These are phyloP conservation scores for Thereva nobilitata DNA, from an alignment of 2,888 invertebrate genomes.

Conservation along the genomic window DNA sequence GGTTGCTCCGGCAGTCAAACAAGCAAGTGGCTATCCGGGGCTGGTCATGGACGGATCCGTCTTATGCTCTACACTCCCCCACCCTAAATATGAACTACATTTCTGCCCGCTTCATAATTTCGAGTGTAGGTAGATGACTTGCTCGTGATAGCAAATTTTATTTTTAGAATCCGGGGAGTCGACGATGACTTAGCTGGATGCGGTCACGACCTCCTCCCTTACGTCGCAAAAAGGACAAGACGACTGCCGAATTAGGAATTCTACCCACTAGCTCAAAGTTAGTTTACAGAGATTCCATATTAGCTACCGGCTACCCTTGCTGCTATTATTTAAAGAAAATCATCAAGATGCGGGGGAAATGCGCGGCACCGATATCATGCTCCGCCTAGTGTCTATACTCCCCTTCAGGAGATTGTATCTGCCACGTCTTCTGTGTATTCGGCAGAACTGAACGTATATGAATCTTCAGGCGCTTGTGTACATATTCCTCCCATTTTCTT, in stretches of 20 bases:
- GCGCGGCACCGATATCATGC: background rate
- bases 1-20: conserved; percentile 26
- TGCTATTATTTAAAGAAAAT: conserved; percentile 11
- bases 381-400: background rate
- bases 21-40: conserved; percentile 2
- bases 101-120: too few relatives aligned
- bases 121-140: too few relatives aligned
- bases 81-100: too few relatives aligned
- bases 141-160: too few relatives aligned
- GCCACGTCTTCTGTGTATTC: too few relatives aligned
- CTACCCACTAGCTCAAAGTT: conserved; percentile 26
- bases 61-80: background rate
- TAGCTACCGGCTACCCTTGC: background rate
- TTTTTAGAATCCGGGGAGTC: too few relatives aligned
- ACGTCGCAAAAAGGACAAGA: background rate
- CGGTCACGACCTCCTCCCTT: conserved; percentile 3
- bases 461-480: too few relatives aligned
- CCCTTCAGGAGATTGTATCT: too few relatives aligned
- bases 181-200: background rate
- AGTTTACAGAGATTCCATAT: conserved; percentile 24
- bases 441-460: too few relatives aligned
- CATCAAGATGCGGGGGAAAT: background rate
- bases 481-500: too few relatives aligned
- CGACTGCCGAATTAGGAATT: conserved; percentile 25
- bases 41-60: conserved; percentile 1